Evolutionary conservation across 2,797 vertebrate genomes (phyloP).

Genomic region (Coccyzus lansbergi): DNA sequence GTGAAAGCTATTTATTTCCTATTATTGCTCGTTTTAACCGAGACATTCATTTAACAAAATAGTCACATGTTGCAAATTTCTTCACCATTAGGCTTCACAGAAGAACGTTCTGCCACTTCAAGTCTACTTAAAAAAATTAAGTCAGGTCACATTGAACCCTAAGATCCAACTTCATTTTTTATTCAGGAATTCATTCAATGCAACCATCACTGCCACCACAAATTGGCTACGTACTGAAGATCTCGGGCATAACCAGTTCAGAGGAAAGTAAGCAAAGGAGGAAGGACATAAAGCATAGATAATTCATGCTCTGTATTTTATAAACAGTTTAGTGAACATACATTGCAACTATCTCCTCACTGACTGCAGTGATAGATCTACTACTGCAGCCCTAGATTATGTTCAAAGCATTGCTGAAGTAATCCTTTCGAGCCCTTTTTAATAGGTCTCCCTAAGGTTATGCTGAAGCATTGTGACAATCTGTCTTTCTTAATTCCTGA

Average conservation of each 20-base stretch:
- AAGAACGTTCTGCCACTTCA: background rate
- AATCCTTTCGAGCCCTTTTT: background rate
- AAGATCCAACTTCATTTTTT: background rate
- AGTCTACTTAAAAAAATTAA: background rate
- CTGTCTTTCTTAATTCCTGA: background rate
- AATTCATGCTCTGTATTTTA: background rate
- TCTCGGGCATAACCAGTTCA: background rate
- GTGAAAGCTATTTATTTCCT: constrained; percentile 21
- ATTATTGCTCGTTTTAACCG: background rate
- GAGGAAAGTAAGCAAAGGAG: background rate
- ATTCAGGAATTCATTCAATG: background rate
- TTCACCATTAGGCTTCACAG: background rate
- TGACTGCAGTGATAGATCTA: background rate
- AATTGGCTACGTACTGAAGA: background rate
- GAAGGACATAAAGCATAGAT: background rate
- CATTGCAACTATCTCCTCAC: background rate
- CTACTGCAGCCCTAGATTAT: background rate
- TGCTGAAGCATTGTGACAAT: accelerated
- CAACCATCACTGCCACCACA: background rate
- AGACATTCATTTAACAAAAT: background rate
- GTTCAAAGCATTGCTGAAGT: background rate
- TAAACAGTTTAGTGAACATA: background rate
- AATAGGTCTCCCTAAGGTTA: background rate
- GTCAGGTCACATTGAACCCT: background rate
- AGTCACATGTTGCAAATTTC: background rate